These are phyloP conservation scores for Nematopogon swammerdamellus DNA, from an alignment of 2,888 invertebrate species.

Conservation along the genomic window DNA sequence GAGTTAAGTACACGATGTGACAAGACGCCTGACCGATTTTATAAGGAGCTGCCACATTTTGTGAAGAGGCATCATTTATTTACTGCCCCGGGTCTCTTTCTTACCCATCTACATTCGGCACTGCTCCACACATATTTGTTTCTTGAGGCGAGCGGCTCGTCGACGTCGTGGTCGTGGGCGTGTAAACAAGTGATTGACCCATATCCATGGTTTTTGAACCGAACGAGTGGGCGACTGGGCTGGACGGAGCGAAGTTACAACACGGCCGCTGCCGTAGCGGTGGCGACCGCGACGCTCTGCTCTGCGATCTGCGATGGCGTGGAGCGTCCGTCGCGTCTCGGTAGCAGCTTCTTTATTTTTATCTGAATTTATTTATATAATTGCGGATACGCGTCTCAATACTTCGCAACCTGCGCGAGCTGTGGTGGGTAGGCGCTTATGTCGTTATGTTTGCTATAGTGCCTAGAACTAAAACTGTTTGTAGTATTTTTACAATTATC, in stretches of 20 bases:
- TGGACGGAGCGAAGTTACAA: neutral
- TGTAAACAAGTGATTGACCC: neutral
- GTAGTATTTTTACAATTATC: no score
- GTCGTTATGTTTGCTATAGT: no score
- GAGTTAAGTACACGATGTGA: no score
- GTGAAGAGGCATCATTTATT: no score
- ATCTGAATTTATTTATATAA: neutral
- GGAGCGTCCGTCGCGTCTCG: no score
- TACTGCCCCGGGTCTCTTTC: no score
- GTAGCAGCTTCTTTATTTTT: neutral
- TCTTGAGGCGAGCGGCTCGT: neutral
- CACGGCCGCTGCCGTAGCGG: neutral
- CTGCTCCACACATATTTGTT: neutral
- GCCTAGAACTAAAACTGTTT: no score
- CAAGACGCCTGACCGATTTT: no score
- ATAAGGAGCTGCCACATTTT: no score
- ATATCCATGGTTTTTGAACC: neutral
- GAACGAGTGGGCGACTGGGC: neutral
- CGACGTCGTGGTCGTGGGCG: neutral
- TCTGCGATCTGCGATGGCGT: neutral
- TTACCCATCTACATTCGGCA: no score
- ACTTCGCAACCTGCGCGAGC: no score
- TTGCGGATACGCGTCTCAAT: neutral
- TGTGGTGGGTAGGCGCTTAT: no score
- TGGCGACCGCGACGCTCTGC: neutral